phyloP scores from a whole-genome alignment of 2,113 vertebrate species.

The Triplophysa siluroides region DNA sequence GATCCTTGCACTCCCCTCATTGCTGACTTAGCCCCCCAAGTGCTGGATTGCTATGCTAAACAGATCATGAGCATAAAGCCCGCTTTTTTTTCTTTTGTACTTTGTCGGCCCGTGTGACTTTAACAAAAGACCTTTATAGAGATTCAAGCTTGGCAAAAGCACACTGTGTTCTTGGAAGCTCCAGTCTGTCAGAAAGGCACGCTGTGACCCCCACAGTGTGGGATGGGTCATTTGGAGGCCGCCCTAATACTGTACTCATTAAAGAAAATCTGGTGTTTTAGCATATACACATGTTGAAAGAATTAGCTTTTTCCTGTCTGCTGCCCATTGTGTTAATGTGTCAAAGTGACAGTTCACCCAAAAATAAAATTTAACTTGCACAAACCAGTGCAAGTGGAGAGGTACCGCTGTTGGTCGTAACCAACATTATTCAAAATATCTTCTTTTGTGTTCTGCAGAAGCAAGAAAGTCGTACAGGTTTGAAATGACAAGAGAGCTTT shows the following conservation, averaged over 20 bases:
- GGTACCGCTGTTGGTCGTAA: too few species aligned
- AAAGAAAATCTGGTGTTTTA: background rate
- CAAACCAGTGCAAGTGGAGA: too few species aligned
- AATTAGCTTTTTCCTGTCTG: too few species aligned
- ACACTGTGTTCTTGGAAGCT: conserved; percentile 22
- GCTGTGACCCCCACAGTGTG: conserved; percentile 24
- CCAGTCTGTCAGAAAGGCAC: conserved; percentile 2
- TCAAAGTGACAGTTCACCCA: too few species aligned
- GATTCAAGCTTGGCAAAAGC: conserved; percentile 32
- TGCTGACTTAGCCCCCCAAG: conserved; percentile 60
- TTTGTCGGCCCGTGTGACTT: conserved; percentile 14
- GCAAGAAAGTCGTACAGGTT: too few species aligned
- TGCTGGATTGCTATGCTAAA: conserved; percentile 52
- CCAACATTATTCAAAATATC: too few species aligned
- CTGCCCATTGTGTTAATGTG: too few species aligned
- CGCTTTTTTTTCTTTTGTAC: conserved; percentile 32
- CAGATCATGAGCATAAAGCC: conserved; percentile 48
- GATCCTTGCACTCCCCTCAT: conserved; percentile 50
- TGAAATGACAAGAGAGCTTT: too few species aligned
- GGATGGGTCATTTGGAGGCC: background rate
- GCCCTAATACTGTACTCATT: conserved; percentile 16
- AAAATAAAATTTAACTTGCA: too few species aligned
- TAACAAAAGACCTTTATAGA: conserved; percentile 49
- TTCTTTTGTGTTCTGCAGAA: too few species aligned
- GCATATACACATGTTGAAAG: too few species aligned